Conservation (phyloP, 2,113 vertebrate genomes). For the Pyxicephalus adspersus region DNA sequence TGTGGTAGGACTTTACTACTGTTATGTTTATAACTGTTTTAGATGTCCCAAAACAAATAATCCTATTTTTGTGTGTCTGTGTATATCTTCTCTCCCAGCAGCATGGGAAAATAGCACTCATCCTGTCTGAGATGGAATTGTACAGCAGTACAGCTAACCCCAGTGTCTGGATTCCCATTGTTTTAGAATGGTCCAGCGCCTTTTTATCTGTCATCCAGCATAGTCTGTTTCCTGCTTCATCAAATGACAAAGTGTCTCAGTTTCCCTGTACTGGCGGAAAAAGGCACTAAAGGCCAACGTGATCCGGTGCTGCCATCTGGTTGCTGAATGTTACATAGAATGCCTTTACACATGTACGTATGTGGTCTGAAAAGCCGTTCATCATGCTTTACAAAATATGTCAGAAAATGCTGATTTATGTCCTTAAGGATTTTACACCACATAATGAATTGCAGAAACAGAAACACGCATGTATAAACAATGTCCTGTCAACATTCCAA, state of each 20-base stretch:
- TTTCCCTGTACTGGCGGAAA: conserved; percentile 75
- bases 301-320: conserved; percentile 71
- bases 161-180: conserved; percentile 47
- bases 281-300: conserved; percentile 69
- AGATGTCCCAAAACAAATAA: neutral
- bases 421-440: neutral
- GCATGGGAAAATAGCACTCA: conserved; percentile 45
- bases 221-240: conserved; percentile 65
- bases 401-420: neutral
- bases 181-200: conserved; percentile 45
- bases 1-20: too few species aligned
- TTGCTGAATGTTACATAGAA: conserved; percentile 52
- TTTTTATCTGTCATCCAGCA: conserved; percentile 57
- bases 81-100: neutral
- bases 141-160: conserved; percentile 9
- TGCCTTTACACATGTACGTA: neutral
- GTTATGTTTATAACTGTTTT: too few species aligned
- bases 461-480: neutral
- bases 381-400: neutral
- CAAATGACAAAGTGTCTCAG: conserved; percentile 64
- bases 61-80: neutral
- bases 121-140: conserved; percentile 34
- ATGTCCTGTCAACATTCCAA: too few species aligned
- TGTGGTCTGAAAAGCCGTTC: neutral
- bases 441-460: neutral